Base-by-base conservation (phyloP, 2,113 vertebrate species). In the Hemiprocne comata region DNA sequence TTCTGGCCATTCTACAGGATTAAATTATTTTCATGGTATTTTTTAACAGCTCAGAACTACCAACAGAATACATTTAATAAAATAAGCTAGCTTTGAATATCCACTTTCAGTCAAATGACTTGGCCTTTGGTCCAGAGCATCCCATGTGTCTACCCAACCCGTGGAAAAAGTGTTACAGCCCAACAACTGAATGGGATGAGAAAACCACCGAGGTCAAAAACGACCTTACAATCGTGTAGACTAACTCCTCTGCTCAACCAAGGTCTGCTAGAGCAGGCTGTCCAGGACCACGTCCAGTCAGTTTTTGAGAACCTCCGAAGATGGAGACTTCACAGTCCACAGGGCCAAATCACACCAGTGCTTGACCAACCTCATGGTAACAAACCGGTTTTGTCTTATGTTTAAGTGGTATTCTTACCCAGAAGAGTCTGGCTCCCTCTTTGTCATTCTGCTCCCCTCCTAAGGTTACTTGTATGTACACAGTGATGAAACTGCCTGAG, bases 311-410 rank as follows among this genome's bases (percentile, higher is more conserved):
- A 50, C 9, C 16, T 23, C 13, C 21, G 36, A 33, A 33, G 13
- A 75, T 3, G 9, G 29, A 75, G 19, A 17, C 6, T 42, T 66
- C 31, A n/a, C 3, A 10, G 10, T 36, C 26, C 20, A 42, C 33
- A 31, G 66, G 23, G 21, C 6, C 6, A 74, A 64, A 10, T 16
- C 6, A 33, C 33, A 9, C 5, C 54, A 42, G 9, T 13, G 36
- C 19, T 36, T 46, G 21, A 67, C 10, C 7, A 42, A 7, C 4
- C 1, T 19, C 12, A 15, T 0, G 9, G 9, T 6, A 65, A 58
- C 3, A 5, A 34, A 60, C 11, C 0, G 1, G 1, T n/a, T 55
- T 23, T 19, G 10, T 20, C 10, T n/a, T 29, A 15, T 0, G 2
- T 16, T 66, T 55, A 67, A 44, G 36, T 1, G 19, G 42, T 0